These are phyloP conservation scores for Norana najaformis DNA, from an alignment of 2,888 invertebrate genomes.

Conservation along the genomic window DNA sequence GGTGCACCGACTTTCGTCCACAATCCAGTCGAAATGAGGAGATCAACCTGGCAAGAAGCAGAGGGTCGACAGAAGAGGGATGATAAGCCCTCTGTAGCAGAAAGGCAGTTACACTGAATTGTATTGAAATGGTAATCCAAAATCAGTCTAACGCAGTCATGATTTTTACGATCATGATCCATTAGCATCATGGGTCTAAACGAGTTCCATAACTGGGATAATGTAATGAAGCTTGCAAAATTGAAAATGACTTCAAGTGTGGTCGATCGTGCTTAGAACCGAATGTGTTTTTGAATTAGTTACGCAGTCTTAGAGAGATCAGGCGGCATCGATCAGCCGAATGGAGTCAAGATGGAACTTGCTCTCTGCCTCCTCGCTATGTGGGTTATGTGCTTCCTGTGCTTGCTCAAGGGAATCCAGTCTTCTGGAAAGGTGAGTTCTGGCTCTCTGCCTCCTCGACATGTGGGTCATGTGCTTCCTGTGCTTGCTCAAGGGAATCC, in stretches of 20 bases:
- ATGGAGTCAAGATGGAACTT: constrained; percentile 60
- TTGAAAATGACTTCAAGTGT: background rate
- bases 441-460: background rate
- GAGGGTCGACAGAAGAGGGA: too few species aligned
- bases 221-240: background rate
- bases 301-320: constrained; percentile 28
- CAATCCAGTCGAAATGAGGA: too few species aligned
- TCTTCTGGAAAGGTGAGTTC: constrained; percentile 47
- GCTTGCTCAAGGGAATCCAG: constrained; percentile 47
- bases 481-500: constrained; percentile 46
- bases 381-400: constrained; percentile 48
- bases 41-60: too few species aligned
- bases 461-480: constrained; percentile 19
- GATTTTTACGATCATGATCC: too few species aligned
- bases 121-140: too few species aligned
- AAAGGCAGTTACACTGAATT: too few species aligned
- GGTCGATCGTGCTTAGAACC: background rate
- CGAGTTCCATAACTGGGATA: too few species aligned
- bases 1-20: too few species aligned
- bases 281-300: background rate
- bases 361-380: constrained; percentile 41
- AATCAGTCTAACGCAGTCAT: too few species aligned
- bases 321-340: constrained; percentile 35
- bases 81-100: too few species aligned
- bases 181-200: too few species aligned